Base-by-base conservation (phyloP, 2,888 invertebrate species). In the Hirtodrosophila cameraria region DNA sequence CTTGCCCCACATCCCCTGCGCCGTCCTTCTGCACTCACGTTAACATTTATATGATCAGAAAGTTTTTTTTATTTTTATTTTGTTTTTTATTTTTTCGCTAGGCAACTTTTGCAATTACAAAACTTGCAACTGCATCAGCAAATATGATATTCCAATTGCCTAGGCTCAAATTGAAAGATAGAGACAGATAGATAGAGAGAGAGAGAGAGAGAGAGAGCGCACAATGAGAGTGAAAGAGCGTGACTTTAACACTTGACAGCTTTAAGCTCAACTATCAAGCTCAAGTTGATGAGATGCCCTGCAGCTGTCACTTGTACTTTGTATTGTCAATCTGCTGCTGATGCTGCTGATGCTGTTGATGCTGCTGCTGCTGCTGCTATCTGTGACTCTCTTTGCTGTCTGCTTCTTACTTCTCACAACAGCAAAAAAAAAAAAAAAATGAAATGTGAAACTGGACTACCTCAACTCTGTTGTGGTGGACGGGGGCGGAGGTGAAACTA, bases 91-190 rank as follows among this genome's bases (percentile, higher is more conserved):
- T 38, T 54, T 66, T 60, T 45, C n/a, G n/a, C n/a, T 45, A 28
- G 28, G 50, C 43, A 83, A 83, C 75, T 79, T 84, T 81, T 53
- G 75, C 76, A 80, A 81, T 80, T 84, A 81, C 57, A 63, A 63
- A 75, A 75, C 58, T 76, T 73, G 33, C 39, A 55, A 55, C 50
- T 70, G 66, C 57, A 52, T 45, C 20, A 15, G 20, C 73, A 70
- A 79, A 72, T 60, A 43, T 57, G 30, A 43, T 54, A 23, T 18
- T 45, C 6, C 13, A 54, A 59, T 49, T 46, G 27, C 33, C 45
- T 43, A 31, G 36, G 11, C 31, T 15, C 6, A 5, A 20, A 1
- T 7, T 11, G 20, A 15, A 15, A 3, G 27, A 33, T 12, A 36
- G 25, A 25, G 28, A 53, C 15, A 12, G 31, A 38, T 13, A 33